Percentiles rank a stretch among this genome's conserved stretches.
Evolutionary conservation across 2,888 invertebrate species (phyloP).

Genomic region (Entomobrya proxima): DNA sequence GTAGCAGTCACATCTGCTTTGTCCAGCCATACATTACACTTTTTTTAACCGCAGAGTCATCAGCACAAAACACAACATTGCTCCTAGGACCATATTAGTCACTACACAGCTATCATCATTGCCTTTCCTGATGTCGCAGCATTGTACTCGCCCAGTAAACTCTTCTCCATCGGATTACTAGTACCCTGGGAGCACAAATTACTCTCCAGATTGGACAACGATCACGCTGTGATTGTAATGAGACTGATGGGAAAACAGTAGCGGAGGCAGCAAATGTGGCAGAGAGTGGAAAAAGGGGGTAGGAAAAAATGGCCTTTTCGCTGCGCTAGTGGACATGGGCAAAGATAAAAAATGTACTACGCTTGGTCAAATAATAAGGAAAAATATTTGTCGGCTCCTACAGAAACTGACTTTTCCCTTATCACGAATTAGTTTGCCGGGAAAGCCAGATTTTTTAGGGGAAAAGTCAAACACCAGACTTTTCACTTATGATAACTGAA

Average conservation of each 20-base stretch:
- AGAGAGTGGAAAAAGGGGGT: background rate
- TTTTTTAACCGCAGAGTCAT: constrained; percentile 2
- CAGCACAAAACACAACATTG: constrained; percentile 7
- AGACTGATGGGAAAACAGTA: constrained; percentile 68
- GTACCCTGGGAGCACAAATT: constrained; percentile 68
- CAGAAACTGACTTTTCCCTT: too few relatives aligned
- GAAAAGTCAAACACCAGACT: too few relatives aligned
- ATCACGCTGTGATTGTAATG: constrained; percentile 69
- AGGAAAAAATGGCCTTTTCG: background rate
- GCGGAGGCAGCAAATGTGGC: constrained; percentile 16
- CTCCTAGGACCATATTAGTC: constrained; percentile 4
- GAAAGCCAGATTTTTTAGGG: too few relatives aligned
- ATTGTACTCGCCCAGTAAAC: background rate
- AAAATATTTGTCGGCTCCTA: too few relatives aligned
- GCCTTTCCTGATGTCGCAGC: background rate
- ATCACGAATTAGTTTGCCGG: too few relatives aligned
- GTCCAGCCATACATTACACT: constrained; percentile 34
- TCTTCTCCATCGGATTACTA: constrained; percentile 21
- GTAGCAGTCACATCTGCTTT: constrained; percentile 42
- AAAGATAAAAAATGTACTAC: constrained; percentile 27
- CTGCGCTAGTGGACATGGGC: constrained; percentile 9
- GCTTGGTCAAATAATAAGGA: background rate
- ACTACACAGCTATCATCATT: background rate
- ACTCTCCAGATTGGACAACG: constrained; percentile 66
- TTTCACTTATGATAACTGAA: too few relatives aligned